Percentiles rank a stretch among this genome's conserved stretches.
Evolutionary conservation across 2,113 vertebrate genomes (phyloP).

Genomic region (Microtus oregoni): DNA sequence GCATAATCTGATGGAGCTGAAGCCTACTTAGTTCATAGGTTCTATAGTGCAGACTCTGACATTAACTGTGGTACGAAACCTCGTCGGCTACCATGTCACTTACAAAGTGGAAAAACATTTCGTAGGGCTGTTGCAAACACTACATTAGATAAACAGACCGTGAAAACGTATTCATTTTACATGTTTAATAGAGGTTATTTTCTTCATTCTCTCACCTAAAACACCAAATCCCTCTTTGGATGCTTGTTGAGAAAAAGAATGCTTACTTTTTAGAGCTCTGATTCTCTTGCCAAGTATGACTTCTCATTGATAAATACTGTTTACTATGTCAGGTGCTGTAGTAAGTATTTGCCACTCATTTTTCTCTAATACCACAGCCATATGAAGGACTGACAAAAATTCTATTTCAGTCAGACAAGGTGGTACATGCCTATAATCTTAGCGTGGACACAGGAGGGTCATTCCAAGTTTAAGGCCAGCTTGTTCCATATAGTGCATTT

Average conservation of each 20-base stretch:
- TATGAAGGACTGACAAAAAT: conserved; percentile 6
- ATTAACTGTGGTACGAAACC: neutral
- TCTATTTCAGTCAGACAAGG: neutral
- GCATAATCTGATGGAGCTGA: neutral
- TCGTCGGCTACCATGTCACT: neutral
- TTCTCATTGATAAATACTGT: conserved; percentile 38
- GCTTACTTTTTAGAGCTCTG: neutral
- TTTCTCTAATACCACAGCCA: neutral
- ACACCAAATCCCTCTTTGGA: conserved; percentile 22
- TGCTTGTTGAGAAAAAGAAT: conserved; percentile 25
- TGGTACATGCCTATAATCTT: neutral
- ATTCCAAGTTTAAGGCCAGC: neutral
- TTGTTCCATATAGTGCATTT: neutral
- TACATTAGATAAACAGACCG: neutral
- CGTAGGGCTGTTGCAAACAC: neutral
- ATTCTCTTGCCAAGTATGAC: conserved; percentile 37
- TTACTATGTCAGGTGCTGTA: conserved; percentile 4
- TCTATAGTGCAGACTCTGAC: neutral
- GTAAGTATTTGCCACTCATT: neutral
- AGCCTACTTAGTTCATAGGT: neutral
- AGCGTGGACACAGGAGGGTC: neutral
- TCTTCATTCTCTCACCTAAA: neutral
- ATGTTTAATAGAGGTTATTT: conserved; percentile 9
- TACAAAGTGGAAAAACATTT: conserved; percentile 28
- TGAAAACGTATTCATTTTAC: conserved; percentile 30